Conservation (phyloP, 2,113 vertebrate genomes). For the Sceloporus tristichus region DNA sequence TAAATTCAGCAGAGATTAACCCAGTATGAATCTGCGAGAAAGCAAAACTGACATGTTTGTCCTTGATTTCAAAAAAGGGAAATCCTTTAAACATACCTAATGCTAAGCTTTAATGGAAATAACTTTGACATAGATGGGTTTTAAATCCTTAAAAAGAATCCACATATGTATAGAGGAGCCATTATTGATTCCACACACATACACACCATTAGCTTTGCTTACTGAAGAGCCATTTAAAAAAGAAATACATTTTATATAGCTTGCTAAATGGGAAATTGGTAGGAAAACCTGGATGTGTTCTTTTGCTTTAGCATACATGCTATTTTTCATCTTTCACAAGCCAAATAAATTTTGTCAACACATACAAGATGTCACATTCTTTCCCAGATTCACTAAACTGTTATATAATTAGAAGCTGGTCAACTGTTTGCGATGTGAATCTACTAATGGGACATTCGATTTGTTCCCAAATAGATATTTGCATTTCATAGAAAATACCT, state of each 20-base stretch:
- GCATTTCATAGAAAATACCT: too few relatives aligned
- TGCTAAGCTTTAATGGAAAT: not conserved
- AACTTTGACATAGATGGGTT: not conserved
- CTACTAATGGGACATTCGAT: not conserved
- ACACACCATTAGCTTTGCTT: not conserved
- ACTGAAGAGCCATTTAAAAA: not conserved
- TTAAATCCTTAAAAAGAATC: not conserved
- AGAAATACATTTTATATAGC: too few relatives aligned
- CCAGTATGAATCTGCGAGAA: too few relatives aligned
- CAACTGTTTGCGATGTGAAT: constrained; percentile 14
- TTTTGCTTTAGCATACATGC: not conserved
- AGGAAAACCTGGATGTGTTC: not conserved
- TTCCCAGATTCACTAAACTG: not conserved
- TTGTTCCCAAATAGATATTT: too few relatives aligned
- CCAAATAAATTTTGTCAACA: not conserved
- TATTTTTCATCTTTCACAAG: not conserved
- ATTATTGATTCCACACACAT: too few relatives aligned
- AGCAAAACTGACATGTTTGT: too few relatives aligned
- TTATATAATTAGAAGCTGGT: not conserved
- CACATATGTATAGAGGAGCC: too few relatives aligned
- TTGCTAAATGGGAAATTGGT: not conserved
- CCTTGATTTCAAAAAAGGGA: too few relatives aligned
- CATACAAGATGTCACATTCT: not conserved
- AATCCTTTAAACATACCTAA: not conserved
- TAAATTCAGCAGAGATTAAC: too few relatives aligned